A percentile compares a stretch with the other conserved stretches of the same genome.
Evolutionary conservation across 2,888 invertebrate species (phyloP).

Genomic region (Phasia obesa): DNA sequence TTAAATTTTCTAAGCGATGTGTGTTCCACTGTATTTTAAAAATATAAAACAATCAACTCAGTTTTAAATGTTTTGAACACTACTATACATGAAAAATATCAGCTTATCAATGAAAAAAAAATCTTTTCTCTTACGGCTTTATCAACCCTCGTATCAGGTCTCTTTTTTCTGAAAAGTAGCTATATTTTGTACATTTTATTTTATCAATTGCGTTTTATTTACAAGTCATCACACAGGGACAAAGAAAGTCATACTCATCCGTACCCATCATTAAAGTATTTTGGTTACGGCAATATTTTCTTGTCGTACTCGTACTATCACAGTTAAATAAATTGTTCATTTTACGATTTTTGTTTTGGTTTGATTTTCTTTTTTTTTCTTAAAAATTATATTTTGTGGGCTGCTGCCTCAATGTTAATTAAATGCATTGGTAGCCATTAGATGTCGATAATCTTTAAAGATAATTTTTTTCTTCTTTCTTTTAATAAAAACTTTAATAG

Average conservation of each 20-base stretch:
- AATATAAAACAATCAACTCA: neutral
- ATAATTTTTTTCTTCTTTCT: neutral
- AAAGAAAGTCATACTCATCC: conserved; percentile 29
- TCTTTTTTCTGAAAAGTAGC: conserved; percentile 5
- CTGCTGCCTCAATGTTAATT: neutral
- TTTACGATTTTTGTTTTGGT: conserved; percentile 19
- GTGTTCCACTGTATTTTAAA: too few species aligned
- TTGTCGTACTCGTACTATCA: conserved; percentile 52
- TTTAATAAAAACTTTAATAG: conserved; percentile 13
- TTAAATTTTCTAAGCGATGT: too few species aligned
- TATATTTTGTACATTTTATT: neutral
- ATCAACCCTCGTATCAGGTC: conserved; percentile 8
- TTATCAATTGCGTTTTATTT: conserved; percentile 18
- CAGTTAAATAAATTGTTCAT: conserved; percentile 61
- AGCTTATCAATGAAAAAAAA: neutral
- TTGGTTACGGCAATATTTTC: conserved; percentile 57
- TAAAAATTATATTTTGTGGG: neutral
- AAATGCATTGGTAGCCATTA: too few species aligned
- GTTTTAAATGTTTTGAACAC: too few species aligned
- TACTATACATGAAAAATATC: neutral
- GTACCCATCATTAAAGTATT: conserved; percentile 25
- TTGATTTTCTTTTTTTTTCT: neutral
- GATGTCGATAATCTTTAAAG: too few species aligned
- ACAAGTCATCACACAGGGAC: conserved; percentile 6
- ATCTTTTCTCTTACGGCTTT: neutral